Percentiles rank a stretch among this genome's conserved stretches.
These are phyloP conservation scores for Clunio marinus DNA, from an alignment of 2,888 invertebrate species.

Conservation along the genomic window DNA sequence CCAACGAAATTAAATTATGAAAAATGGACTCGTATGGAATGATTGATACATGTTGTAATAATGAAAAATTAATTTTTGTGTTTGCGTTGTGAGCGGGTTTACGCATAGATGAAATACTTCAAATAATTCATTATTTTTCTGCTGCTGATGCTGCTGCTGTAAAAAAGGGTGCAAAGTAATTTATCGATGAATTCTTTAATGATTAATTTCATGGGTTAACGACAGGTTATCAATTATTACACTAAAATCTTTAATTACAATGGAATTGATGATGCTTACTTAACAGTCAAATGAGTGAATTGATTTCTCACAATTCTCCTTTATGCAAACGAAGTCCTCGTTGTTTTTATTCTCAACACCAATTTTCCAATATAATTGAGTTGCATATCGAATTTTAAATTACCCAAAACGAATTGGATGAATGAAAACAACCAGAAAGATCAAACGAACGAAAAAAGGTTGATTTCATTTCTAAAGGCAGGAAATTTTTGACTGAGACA, in stretches of 20 bases:
- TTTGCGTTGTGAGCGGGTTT: too few species aligned
- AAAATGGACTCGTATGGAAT: constrained; percentile 32
- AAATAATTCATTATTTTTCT: background rate
- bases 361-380: constrained; percentile 34
- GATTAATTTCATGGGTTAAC: constrained; percentile 11
- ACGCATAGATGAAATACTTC: constrained; percentile 1
- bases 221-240: constrained; percentile 2
- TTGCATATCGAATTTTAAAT: constrained; percentile 38
- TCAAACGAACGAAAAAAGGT: background rate
- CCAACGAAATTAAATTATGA: constrained; percentile 29
- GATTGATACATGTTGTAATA: constrained; percentile 37
- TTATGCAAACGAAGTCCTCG: background rate
- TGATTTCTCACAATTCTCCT: constrained; percentile 16
- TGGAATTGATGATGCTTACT: too few species aligned
- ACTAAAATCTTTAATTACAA: background rate
- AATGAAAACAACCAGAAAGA: constrained; percentile 29
- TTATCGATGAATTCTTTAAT: background rate
- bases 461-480: background rate
- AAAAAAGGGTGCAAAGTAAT: constrained; percentile 9
- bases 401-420: constrained; percentile 34
- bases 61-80: constrained; percentile 34
- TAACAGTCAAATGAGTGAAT: background rate
- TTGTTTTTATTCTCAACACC: background rate
- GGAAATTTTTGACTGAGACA: background rate
- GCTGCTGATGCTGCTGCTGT: background rate